These are phyloP conservation scores for Elysia crispata DNA, from an alignment of 2,888 invertebrate genomes.

Conservation along the genomic window DNA sequence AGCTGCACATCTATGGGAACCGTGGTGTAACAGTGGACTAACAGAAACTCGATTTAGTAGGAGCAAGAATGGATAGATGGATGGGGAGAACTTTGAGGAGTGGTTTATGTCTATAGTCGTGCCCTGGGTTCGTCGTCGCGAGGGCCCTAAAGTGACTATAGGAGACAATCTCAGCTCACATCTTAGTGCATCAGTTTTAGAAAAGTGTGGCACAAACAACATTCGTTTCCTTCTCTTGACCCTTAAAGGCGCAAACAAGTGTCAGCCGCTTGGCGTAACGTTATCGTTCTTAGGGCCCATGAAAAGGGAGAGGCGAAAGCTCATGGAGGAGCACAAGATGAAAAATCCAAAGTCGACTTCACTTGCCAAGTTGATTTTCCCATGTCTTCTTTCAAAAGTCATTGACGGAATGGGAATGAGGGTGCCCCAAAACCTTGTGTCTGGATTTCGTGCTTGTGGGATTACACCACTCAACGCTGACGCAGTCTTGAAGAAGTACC, in stretches of 20 bases:
- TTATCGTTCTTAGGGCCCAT: slow-evolving; percentile 42
- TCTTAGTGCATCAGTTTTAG: slow-evolving; percentile 53
- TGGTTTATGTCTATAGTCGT: slow-evolving; percentile 68
- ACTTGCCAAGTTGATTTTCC: slow-evolving; percentile 3
- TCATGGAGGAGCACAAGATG: slow-evolving; percentile 35
- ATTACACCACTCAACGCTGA: slow-evolving; percentile 11
- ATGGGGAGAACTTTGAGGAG: slow-evolving; percentile 63
- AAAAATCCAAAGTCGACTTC: neutral
- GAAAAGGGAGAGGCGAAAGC: neutral
- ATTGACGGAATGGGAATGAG: slow-evolving; percentile 16
- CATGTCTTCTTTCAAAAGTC: neutral
- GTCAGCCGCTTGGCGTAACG: slow-evolving; percentile 56
- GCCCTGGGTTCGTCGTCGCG: slow-evolving; percentile 59
- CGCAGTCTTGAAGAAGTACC: slow-evolving; percentile 24
- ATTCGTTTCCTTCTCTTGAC: slow-evolving; percentile 67
- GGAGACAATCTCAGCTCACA: slow-evolving; percentile 69
- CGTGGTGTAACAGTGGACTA: slow-evolving; percentile 77
- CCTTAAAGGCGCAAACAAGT: slow-evolving; percentile 56
- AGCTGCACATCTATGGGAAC: slow-evolving; percentile 72
- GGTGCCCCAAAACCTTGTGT: neutral
- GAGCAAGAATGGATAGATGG: slow-evolving; percentile 73
- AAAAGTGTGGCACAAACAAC: slow-evolving; percentile 69
- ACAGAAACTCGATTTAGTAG: slow-evolving; percentile 73
- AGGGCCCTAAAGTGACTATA: slow-evolving; percentile 72
- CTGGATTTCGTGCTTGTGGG: slow-evolving; percentile 31